phyloP scores from a whole-genome alignment of 2,888 invertebrate genomes.

The Craniophora ligustri region DNA sequence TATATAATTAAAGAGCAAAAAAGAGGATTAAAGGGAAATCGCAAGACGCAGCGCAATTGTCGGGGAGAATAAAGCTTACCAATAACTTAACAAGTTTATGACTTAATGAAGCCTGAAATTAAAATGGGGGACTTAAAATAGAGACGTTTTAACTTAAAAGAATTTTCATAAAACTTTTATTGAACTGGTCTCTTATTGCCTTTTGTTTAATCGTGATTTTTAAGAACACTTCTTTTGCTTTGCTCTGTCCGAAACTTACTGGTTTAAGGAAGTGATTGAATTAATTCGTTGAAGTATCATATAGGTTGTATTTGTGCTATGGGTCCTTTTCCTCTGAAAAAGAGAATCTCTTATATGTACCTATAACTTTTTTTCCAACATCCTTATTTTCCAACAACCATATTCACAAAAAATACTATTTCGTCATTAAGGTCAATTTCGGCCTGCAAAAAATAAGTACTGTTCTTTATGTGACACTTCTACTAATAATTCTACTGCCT shows the following conservation, averaged over 20 bases:
- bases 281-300: too few relatives aligned
- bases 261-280: too few relatives aligned
- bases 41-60: constrained; percentile 32
- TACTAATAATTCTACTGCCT: not conserved
- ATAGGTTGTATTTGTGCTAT: too few relatives aligned
- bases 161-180: constrained; percentile 1
- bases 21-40: constrained; percentile 26
- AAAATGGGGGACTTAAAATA: constrained; percentile 44
- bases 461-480: not conserved
- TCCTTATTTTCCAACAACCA: too few relatives aligned
- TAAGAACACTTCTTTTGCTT: not conserved
- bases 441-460: too few relatives aligned
- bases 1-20: constrained; percentile 36
- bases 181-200: not conserved
- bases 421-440: too few relatives aligned
- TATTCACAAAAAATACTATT: too few relatives aligned
- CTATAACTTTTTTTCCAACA: too few relatives aligned
- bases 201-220: not conserved
- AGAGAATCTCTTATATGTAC: too few relatives aligned
- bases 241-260: too few relatives aligned
- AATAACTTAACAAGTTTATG: constrained; percentile 53
- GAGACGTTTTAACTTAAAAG: constrained; percentile 14
- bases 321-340: too few relatives aligned
- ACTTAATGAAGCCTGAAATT: constrained; percentile 53
- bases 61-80: constrained; percentile 24